These are phyloP conservation scores for Helicoverpa assulta DNA, from an alignment of 2,888 invertebrate species.

Conservation along the genomic window DNA sequence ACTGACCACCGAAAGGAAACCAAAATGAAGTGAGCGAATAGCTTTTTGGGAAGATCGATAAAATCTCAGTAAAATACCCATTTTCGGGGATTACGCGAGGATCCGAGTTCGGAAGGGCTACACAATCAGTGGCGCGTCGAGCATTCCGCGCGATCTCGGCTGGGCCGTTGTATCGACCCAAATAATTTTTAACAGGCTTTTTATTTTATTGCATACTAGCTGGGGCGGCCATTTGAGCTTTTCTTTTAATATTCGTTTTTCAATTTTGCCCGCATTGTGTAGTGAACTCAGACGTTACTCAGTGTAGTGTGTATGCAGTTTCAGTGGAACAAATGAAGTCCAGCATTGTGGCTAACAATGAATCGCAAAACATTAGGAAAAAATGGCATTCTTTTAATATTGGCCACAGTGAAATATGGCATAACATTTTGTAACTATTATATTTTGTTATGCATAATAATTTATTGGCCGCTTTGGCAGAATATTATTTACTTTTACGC, in stretches of 20 bases:
- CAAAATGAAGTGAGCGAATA: slow-evolving; percentile 55
- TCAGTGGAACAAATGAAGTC: slow-evolving; percentile 28
- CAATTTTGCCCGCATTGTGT: slow-evolving; percentile 33
- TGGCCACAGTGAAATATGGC: slow-evolving; percentile 7
- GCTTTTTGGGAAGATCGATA: slow-evolving; percentile 61
- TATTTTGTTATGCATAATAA: slow-evolving; percentile 11
- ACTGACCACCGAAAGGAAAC: slow-evolving; percentile 68
- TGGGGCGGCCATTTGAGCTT: slow-evolving; percentile 26
- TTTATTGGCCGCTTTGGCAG: slow-evolving; percentile 31
- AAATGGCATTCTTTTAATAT: neutral
- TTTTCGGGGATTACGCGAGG: slow-evolving; percentile 61
- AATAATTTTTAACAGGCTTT: slow-evolving; percentile 54
- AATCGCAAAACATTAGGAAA: neutral
- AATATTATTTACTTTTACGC: slow-evolving; percentile 34
- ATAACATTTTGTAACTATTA: slow-evolving; percentile 16
- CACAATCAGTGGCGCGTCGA: slow-evolving; percentile 53
- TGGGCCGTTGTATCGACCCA: slow-evolving; percentile 40
- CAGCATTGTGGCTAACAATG: slow-evolving; percentile 10
- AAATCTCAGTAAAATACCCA: slow-evolving; percentile 61
- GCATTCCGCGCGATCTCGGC: slow-evolving; percentile 43
- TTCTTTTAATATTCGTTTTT: slow-evolving; percentile 48
- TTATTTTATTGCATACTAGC: slow-evolving; percentile 48
- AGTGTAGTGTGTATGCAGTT: neutral
- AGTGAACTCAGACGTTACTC: slow-evolving; percentile 10
- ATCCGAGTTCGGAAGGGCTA: slow-evolving; percentile 61